Percentiles rank a stretch among this genome's conserved stretches.
phyloP scores from a whole-genome alignment of 1,140 invertebrate genomes.

The Caenorhabditis brenneri region DNA sequence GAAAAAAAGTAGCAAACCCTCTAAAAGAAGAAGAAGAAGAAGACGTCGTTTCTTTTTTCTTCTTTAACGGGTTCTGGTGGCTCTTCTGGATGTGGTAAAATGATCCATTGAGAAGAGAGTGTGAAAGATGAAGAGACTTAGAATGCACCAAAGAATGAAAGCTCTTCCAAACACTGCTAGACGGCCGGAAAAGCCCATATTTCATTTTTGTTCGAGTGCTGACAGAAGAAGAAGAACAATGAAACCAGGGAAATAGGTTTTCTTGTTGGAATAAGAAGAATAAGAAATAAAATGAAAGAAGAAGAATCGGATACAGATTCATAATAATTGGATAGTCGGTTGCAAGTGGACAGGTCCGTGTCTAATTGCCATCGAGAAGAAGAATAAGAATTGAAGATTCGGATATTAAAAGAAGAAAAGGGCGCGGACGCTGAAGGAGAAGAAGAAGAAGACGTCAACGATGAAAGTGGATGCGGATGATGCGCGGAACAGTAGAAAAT shows the following conservation, averaged over 20 bases:
- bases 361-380: slow-evolving; percentile 31
- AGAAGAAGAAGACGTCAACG: background rate
- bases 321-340: slow-evolving; percentile 37
- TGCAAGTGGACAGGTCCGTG: slow-evolving; percentile 32
- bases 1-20: background rate
- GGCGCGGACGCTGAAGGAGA: background rate
- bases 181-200: slow-evolving; percentile 27
- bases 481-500: slow-evolving; percentile 21
- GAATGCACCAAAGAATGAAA: slow-evolving; percentile 9
- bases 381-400: slow-evolving; percentile 32
- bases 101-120: slow-evolving; percentile 23
- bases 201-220: slow-evolving; percentile 38
- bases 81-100: slow-evolving; percentile 32
- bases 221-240: slow-evolving; percentile 19
- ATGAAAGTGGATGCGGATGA: slow-evolving; percentile 5
- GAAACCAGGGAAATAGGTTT: background rate
- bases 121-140: slow-evolving; percentile 12
- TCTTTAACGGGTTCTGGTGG: slow-evolving; percentile 31
- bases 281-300: background rate
- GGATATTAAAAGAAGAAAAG: slow-evolving; percentile 26
- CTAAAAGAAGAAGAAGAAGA: background rate
- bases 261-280: background rate
- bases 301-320: slow-evolving; percentile 29
- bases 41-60: slow-evolving; percentile 28
- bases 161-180: background rate